Percentiles rank a stretch among this genome's conserved stretches.
phyloP scores from a whole-genome alignment of 2,888 invertebrate genomes.

The Anagyrus pseudococci region DNA sequence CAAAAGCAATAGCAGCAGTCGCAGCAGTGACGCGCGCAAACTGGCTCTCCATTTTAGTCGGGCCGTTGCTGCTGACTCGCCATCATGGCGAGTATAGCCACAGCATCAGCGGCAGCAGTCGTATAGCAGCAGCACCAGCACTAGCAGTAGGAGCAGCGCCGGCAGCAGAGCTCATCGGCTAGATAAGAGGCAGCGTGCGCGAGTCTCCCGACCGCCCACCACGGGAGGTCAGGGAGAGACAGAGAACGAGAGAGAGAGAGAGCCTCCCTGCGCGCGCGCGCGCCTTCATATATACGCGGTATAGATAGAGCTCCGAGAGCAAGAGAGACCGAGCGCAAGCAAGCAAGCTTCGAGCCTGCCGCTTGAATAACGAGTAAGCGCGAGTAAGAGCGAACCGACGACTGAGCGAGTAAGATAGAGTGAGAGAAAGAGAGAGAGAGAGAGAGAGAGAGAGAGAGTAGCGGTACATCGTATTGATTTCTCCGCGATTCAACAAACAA shows the following conservation, averaged over 20 bases:
- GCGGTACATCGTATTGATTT: constrained; percentile 57
- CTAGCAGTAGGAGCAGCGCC: constrained; percentile 2
- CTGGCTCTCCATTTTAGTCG: constrained; percentile 28
- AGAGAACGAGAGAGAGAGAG: too few species aligned
- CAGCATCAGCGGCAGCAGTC: not conserved
- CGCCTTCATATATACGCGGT: not conserved
- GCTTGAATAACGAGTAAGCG: too few species aligned
- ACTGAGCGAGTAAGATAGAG: too few species aligned
- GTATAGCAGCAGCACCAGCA: not conserved
- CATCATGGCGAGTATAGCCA: not conserved
- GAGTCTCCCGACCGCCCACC: not conserved
- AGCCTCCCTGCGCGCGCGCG: not conserved
- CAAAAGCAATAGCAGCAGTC: not conserved
- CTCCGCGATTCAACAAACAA: constrained; percentile 58
- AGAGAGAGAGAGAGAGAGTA: constrained; percentile 16
- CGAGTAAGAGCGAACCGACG: too few species aligned
- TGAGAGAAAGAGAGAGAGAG: constrained; percentile 43
- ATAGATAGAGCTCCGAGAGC: too few species aligned
- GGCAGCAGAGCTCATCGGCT: not conserved
- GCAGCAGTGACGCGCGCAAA: constrained; percentile 19
- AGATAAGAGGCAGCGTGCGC: too few species aligned
- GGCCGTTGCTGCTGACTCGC: not conserved
- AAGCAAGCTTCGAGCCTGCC: too few species aligned
- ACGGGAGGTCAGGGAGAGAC: not conserved
- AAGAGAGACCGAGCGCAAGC: too few species aligned